Percentiles rank a stretch among this genome's conserved stretches.
phyloP scores from a whole-genome alignment of 35 echinoderm and acorn worm species.

The Strongylocentrotus purpuratus region DNA sequence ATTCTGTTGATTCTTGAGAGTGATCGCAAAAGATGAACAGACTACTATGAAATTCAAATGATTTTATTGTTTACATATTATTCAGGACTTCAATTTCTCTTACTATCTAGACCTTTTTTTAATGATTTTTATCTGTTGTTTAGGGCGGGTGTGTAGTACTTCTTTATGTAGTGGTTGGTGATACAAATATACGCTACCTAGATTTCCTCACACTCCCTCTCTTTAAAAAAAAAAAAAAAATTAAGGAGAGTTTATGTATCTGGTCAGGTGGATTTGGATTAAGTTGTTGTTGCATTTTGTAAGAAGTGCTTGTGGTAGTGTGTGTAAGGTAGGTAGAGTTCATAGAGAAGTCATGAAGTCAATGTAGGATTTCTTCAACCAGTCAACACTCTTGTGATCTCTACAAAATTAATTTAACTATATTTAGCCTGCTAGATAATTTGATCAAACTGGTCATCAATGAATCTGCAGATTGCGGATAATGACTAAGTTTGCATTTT shows the following conservation, averaged over 20 bases:
- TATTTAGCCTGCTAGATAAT: slow-evolving; percentile 19
- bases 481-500: slow-evolving; percentile 34
- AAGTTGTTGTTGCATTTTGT: neutral
- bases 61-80: no score
- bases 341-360: neutral
- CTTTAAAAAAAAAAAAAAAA: no score
- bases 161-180: no score
- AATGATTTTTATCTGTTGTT: no score
- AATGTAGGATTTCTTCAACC: neutral
- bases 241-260: no score
- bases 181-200: no score
- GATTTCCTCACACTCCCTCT: no score
- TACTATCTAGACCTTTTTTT: no score
- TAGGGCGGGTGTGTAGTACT: no score
- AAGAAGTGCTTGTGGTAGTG: neutral
- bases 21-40: neutral
- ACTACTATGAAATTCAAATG: neutral
- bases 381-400: slow-evolving; percentile 35
- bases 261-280: no score
- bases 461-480: slow-evolving; percentile 29
- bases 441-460: slow-evolving; percentile 44
- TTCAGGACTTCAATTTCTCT: no score
- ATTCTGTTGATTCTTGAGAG: neutral
- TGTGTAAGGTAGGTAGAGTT: neutral
- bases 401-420: slow-evolving; percentile 43